Evolutionary conservation across 2,888 invertebrate genomes (phyloP).

Genomic region (Blastobasis lacticolella): DNA sequence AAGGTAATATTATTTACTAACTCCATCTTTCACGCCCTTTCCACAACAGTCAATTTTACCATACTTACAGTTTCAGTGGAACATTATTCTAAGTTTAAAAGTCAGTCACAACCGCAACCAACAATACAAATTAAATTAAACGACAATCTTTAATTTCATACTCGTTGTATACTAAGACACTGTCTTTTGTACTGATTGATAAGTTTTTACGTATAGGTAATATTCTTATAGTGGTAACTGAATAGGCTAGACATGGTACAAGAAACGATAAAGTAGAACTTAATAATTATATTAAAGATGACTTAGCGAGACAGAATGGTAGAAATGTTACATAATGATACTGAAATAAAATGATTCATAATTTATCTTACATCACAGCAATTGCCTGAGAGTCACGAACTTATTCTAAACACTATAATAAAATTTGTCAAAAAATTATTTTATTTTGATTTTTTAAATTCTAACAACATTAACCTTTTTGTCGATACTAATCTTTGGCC

Average conservation of each 20-base stretch:
- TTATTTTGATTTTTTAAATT: conserved; percentile 22
- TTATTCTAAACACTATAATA: conserved; percentile 38
- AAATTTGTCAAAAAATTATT: conserved; percentile 46
- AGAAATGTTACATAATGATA: conserved; percentile 21
- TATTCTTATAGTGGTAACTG: not conserved
- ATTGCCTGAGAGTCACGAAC: conserved; percentile 65
- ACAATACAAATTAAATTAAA: too few relatives aligned
- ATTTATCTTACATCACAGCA: conserved; percentile 69
- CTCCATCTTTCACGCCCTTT: too few relatives aligned
- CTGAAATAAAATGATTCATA: conserved; percentile 26
- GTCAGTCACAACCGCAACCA: not conserved
- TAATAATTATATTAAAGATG: conserved; percentile 4
- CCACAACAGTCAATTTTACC: too few relatives aligned
- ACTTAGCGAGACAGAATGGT: conserved; percentile 19
- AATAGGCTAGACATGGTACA: not conserved
- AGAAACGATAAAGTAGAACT: not conserved
- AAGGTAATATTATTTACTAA: too few relatives aligned
- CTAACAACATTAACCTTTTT: conserved; percentile 29
- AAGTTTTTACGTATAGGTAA: conserved; percentile 1
- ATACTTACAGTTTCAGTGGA: too few relatives aligned
- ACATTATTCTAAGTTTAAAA: not conserved
- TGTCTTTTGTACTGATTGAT: conserved; percentile 38
- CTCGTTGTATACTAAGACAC: conserved; percentile 40
- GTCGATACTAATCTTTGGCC: conserved; percentile 67
- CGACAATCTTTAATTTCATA: too few relatives aligned